A percentile compares a stretch with the other conserved stretches of the same genome.
Evolutionary conservation across 2,888 invertebrate species (phyloP).

Genomic region (Selenia dentaria): DNA sequence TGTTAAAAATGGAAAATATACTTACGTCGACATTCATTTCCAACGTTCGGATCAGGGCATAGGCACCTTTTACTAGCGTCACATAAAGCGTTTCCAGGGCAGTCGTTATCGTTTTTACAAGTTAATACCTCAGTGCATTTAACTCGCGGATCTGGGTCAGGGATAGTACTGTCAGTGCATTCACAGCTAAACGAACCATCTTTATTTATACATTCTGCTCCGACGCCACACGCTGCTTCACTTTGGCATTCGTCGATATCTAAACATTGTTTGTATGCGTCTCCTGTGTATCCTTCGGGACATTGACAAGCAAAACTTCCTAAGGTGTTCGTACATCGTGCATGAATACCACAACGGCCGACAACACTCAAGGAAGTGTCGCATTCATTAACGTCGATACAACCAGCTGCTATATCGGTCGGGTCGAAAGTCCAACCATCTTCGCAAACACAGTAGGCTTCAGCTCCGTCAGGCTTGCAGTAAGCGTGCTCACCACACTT

Average conservation of each 20-base stretch:
- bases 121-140: conserved; percentile 93
- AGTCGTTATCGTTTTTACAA: conserved; percentile 90
- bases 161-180: conserved; percentile 92
- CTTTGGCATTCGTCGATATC: conserved; percentile 93
- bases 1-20: conserved; percentile 32
- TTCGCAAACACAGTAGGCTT: conserved; percentile 96
- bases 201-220: conserved; percentile 91
- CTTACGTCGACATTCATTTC: conserved; percentile 96
- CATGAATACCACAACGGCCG: conserved; percentile 93
- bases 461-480: conserved; percentile 94
- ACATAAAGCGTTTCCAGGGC: conserved; percentile 96
- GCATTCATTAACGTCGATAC: conserved; percentile 97
- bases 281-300: conserved; percentile 93
- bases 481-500: conserved; percentile 95
- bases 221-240: conserved; percentile 90
- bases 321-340: conserved; percentile 91
- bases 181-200: conserved; percentile 91
- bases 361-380: conserved; percentile 90
- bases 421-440: conserved; percentile 97
- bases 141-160: conserved; percentile 93
- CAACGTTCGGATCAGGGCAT: conserved; percentile 96
- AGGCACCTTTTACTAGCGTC: conserved; percentile 91
- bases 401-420: conserved; percentile 94
- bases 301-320: conserved; percentile 93
- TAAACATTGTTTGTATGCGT: conserved; percentile 91